Base-by-base conservation (phyloP, 2,113 vertebrate genomes). In the Pluvialis apricaria region DNA sequence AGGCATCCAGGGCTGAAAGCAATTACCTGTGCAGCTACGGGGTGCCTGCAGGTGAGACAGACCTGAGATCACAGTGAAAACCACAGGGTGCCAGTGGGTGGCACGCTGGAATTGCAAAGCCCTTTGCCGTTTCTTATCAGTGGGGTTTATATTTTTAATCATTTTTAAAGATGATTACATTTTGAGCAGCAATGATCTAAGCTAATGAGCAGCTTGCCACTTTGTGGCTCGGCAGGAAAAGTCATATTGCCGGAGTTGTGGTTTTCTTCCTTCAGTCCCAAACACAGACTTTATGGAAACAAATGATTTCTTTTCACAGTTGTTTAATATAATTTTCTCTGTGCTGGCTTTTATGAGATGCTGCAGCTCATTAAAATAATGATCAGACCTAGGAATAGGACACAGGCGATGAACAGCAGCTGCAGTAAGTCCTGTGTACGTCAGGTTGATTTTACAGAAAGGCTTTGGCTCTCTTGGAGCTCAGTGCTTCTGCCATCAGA, bases 301-400 rank as follows among this genome's bases (percentile, higher is more conserved):
- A 92, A 90, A 81, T 52, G 0, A 71, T 75, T 91, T 49, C 58
- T 96, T 92, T 80, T 87, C 80, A 60, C 70, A 81, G 79, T 73
- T 69, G 38, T 87, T 95, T 82, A 94, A 92, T 82, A 73, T 25
- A 15, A 76, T 80, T 93, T 88, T 81, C 62, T 42, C 58, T 47
- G 72, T 51, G 57, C 73, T 84, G 73, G 26, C 36, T 72, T 90
- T 94, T 58, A 42, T 13, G 65, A 75, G 68, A 80, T 44, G 72
- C 34, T 73, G 86, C 76, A 71, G 52, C 77, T 95, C 92, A 69
- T 95, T 96, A 91, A 91, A 94, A 76, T 76, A 79, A 77, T 14
- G 85, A 79, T 76, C 91, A 83, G 81, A 62, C 10, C 4, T 2
- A 83, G 73, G 72, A 75, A 32, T 18, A 44, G 79, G 69, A 55